These are phyloP conservation scores for Xestia xanthographa DNA, from an alignment of 2,888 invertebrate genomes.

Conservation along the genomic window DNA sequence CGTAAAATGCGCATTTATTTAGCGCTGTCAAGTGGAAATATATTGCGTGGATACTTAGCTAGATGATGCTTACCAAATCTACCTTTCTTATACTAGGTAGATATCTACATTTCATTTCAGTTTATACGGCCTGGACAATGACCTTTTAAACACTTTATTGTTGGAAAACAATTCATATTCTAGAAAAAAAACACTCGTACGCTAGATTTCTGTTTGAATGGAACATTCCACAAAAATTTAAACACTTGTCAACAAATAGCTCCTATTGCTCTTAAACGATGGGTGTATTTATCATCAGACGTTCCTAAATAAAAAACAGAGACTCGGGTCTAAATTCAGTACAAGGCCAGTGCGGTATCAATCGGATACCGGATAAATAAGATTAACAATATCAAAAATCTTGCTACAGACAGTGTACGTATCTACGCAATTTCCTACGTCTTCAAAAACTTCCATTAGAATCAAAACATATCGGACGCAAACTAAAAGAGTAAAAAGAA, in stretches of 20 bases:
- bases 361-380: constrained; percentile 24
- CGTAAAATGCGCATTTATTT: constrained; percentile 22
- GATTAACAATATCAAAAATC: constrained; percentile 24
- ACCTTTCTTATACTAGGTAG: neutral
- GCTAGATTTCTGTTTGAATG: neutral
- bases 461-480: constrained; percentile 6
- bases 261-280: constrained; percentile 1
- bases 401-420: neutral
- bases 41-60: constrained; percentile 9
- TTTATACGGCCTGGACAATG: neutral
- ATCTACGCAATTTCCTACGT: neutral
- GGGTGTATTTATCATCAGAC: constrained; percentile 19
- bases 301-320: constrained; percentile 21
- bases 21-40: constrained; percentile 42
- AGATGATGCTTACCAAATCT: neutral
- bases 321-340: constrained; percentile 46
- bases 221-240: neutral
- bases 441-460: neutral
- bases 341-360: constrained; percentile 44
- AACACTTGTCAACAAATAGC: neutral
- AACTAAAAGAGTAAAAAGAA: constrained; percentile 9
- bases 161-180: neutral
- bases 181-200: neutral
- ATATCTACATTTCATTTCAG: no score
- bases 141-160: neutral